phyloP scores from a whole-genome alignment of 2,113 vertebrate species.

The Cranoglanis bouderius region DNA sequence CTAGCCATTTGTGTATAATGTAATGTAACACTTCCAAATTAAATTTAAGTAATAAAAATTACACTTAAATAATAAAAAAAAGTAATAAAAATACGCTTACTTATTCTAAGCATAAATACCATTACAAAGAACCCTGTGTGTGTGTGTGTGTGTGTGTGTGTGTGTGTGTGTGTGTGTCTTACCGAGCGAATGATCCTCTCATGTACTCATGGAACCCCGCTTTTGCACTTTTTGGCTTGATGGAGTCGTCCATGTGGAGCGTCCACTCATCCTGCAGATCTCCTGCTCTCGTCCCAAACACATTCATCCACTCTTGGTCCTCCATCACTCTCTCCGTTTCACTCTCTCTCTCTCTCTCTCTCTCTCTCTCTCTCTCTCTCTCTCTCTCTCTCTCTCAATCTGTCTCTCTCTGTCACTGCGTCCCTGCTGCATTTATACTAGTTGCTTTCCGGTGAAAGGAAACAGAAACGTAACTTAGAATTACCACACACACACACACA shows the following conservation, averaged over 20 bases:
- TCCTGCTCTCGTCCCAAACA: slow-evolving; percentile 42
- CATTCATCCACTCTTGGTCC: background rate
- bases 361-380: slow-evolving; percentile 42
- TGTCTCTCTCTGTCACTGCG: background rate
- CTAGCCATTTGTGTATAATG: too few species aligned
- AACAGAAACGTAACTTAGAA: slow-evolving; percentile 26
- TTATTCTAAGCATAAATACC: background rate
- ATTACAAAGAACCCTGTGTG: background rate
- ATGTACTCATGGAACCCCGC: slow-evolving; percentile 58
- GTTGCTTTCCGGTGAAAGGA: background rate
- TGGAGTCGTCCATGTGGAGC: slow-evolving; percentile 59
- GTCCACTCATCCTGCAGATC: slow-evolving; percentile 57
- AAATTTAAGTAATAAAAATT: too few species aligned
- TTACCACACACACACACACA: slow-evolving; percentile 16
- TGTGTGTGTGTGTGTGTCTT: slow-evolving; percentile 32
- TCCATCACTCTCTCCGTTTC: slow-evolving; percentile 52
- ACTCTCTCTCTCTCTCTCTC: slow-evolving; percentile 25
- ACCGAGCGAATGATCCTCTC: slow-evolving; percentile 62
- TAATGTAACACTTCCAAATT: too few species aligned
- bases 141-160: background rate
- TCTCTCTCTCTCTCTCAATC: slow-evolving; percentile 53
- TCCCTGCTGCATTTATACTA: background rate
- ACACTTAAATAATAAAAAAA: too few species aligned
- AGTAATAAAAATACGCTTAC: too few species aligned
- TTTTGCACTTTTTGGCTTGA: background rate